Percentiles rank a stretch among this genome's conserved stretches.
Conservation (phyloP, 2,797 vertebrate species). For the Tapera naevia region DNA sequence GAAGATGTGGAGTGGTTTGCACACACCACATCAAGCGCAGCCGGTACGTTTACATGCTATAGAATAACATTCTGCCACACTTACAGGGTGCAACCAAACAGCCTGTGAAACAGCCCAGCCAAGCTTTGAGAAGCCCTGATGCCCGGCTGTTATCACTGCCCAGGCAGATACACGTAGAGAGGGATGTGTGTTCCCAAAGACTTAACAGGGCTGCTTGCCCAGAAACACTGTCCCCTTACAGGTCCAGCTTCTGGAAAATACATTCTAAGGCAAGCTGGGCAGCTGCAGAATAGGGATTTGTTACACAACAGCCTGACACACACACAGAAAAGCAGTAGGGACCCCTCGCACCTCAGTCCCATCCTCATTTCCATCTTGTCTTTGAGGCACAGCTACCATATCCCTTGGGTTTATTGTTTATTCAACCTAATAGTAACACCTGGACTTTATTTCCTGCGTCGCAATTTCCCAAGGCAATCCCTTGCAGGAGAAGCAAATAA, state of each 20-base stretch:
- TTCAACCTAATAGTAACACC: constrained; percentile 26
- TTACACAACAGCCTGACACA: neutral
- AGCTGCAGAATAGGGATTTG: neutral
- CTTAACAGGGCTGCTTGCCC: neutral
- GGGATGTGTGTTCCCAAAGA: neutral
- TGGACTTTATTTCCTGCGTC: constrained; percentile 12
- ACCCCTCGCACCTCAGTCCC: neutral
- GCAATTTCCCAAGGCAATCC: constrained; percentile 18
- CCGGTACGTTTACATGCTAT: neutral
- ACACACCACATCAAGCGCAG: neutral
- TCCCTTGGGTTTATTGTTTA: neutral
- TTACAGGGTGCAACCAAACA: neutral
- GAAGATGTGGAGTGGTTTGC: neutral
- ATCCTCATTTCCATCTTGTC: neutral
- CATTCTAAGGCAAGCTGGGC: neutral
- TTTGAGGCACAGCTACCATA: neutral
- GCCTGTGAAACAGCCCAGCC: neutral
- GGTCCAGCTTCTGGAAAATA: neutral
- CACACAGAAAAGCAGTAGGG: neutral
- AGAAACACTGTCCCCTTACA: neutral
- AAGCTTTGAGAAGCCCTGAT: neutral
- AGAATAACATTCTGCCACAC: neutral
- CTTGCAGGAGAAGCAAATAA: neutral
- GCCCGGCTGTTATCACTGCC: neutral
- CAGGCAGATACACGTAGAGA: neutral